Conservation (phyloP, 1,140 invertebrate species). For the Listronotus bonariensis region DNA sequence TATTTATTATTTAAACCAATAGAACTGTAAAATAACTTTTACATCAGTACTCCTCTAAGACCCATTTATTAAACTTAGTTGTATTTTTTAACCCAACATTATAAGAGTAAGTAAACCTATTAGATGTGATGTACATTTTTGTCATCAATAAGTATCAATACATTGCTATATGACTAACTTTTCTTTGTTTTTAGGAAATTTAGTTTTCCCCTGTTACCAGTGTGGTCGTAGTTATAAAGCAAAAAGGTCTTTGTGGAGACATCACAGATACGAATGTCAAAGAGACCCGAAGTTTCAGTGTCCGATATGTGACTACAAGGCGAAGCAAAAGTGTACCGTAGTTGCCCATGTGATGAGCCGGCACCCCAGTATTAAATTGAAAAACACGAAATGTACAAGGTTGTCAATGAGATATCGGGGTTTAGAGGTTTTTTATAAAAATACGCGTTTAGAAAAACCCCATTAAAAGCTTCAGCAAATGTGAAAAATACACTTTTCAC, state of each 20-base stretch:
- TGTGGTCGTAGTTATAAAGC: slow-evolving; percentile 45
- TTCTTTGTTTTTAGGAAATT: slow-evolving; percentile 15
- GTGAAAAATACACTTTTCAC: too few relatives aligned
- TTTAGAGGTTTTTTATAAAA: slow-evolving; percentile 8
- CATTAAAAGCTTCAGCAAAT: too few relatives aligned
- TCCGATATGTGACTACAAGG: slow-evolving; percentile 58
- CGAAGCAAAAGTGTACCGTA: slow-evolving; percentile 59
- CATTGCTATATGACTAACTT: neutral
- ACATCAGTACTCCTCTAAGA: too few relatives aligned
- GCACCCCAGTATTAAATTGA: slow-evolving; percentile 25
- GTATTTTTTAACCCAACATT: too few relatives aligned
- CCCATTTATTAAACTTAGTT: too few relatives aligned
- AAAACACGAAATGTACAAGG: slow-evolving; percentile 24
- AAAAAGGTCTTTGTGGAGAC: slow-evolving; percentile 42
- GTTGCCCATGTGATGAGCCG: slow-evolving; percentile 51
- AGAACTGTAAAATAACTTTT: too few relatives aligned
- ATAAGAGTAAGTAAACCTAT: too few relatives aligned
- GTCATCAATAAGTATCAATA: neutral
- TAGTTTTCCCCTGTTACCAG: slow-evolving; percentile 27
- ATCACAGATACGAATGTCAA: slow-evolving; percentile 46
- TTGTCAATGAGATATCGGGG: slow-evolving; percentile 56
- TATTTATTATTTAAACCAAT: too few relatives aligned
- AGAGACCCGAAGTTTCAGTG: slow-evolving; percentile 52
- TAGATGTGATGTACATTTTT: too few relatives aligned
- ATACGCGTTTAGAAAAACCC: too few relatives aligned